phyloP scores from a whole-genome alignment of 2,888 invertebrate species.

The Xanthia icteritia region DNA sequence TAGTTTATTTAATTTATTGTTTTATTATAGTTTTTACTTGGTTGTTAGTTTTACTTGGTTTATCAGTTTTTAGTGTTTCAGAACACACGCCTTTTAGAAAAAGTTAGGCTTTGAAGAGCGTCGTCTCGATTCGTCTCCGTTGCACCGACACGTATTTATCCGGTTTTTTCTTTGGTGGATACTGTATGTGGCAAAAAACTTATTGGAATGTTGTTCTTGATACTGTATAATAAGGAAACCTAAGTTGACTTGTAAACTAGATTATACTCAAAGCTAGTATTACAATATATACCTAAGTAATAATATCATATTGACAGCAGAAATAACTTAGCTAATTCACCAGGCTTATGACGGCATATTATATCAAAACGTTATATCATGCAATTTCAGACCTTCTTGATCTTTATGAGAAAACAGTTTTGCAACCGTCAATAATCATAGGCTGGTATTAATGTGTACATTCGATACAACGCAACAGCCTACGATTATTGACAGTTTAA shows the following conservation, averaged over 20 bases:
- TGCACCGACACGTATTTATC: no score
- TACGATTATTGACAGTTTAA: no score
- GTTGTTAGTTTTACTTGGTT: no score
- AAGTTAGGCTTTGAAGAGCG: no score
- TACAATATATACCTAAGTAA: not conserved
- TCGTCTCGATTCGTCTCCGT: no score
- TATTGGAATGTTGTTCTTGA: conserved; percentile 7
- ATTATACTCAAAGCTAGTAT: not conserved
- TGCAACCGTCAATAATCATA: no score
- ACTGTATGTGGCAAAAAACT: not conserved
- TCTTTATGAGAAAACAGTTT: not conserved
- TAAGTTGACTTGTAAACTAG: not conserved
- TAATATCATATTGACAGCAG: not conserved
- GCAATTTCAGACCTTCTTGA: not conserved
- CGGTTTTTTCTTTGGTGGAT: not conserved
- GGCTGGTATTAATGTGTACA: not conserved
- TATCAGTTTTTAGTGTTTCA: conserved; percentile 1
- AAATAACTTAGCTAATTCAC: not conserved
- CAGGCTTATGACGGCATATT: not conserved
- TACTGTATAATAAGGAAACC: not conserved
- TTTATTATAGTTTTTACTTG: no score
- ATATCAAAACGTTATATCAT: not conserved
- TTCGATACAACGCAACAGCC: no score
- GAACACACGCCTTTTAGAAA: not conserved
- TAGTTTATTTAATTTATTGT: no score